Evolutionary conservation across 1,140 invertebrate genomes (phyloP).

Genomic region (Olivierus martensii): DNA sequence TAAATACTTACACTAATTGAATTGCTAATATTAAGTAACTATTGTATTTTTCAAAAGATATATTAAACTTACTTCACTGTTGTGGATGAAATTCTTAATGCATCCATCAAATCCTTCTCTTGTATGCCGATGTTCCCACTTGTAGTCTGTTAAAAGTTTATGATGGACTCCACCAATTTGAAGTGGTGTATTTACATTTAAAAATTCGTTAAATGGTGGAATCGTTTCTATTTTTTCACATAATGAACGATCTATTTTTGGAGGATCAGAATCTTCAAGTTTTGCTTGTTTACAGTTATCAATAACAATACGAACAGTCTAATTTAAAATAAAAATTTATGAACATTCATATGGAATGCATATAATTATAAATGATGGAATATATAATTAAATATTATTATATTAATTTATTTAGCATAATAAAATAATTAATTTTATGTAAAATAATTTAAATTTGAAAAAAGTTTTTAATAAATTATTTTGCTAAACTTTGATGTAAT

Average conservation of each 20-base stretch:
- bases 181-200: conserved; percentile 89
- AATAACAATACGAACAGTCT: conserved; percentile 64
- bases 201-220: conserved; percentile 87
- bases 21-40: too few species aligned
- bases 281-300: conserved; percentile 83
- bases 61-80: conserved; percentile 53
- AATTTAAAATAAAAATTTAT: conserved; percentile 2
- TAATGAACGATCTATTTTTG: conserved; percentile 62
- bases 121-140: conserved; percentile 30
- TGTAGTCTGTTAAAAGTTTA: conserved; percentile 41
- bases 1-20: too few species aligned
- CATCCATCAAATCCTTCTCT: conserved; percentile 85
- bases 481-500: too few species aligned
- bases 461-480: too few species aligned
- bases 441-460: too few species aligned
- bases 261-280: conserved; percentile 61
- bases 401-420: too few species aligned
- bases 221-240: conserved; percentile 79
- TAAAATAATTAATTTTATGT: too few species aligned
- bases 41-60: too few species aligned
- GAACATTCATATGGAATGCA: neutral
- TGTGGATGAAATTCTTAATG: conserved; percentile 86
- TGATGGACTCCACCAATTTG: conserved; percentile 84
- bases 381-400: too few species aligned
- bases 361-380: too few species aligned